Conservation (phyloP, 2,797 vertebrate species). For the Petrocephalus schoutedeni region DNA sequence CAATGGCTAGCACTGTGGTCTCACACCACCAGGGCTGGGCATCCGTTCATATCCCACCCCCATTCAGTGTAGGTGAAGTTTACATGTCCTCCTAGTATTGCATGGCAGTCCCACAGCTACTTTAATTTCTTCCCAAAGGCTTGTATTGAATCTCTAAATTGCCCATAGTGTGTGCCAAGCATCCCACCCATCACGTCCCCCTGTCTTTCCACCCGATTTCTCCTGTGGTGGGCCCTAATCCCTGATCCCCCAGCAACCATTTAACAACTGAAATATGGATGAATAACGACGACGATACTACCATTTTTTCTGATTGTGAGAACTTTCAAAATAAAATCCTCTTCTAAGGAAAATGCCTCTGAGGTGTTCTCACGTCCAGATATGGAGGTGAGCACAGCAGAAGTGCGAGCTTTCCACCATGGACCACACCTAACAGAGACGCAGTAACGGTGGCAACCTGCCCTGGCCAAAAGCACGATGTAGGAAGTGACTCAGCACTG, state of each 20-base stretch:
- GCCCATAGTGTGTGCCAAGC: not conserved
- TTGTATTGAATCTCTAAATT: not conserved
- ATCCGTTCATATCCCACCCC: not conserved
- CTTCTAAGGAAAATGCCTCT: not conserved
- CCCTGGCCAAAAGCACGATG: not conserved
- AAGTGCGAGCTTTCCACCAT: not conserved
- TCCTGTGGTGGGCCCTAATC: not conserved
- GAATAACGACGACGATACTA: not conserved
- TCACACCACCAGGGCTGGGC: not conserved
- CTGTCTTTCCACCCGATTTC: not conserved
- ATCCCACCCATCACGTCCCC: not conserved
- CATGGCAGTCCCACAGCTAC: not conserved
- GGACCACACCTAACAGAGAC: not conserved
- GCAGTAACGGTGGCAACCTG: not conserved
- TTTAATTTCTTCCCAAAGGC: not conserved
- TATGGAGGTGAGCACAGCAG: not conserved
- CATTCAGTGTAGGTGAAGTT: not conserved
- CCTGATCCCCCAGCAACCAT: not conserved
- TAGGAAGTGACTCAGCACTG: constrained; percentile 41
- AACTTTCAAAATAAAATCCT: not conserved
- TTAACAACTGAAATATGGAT: not conserved
- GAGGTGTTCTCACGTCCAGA: not conserved
- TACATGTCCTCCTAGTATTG: not conserved
- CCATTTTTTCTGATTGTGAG: not conserved
- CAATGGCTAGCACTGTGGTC: not conserved